Evolutionary conservation across 2,888 invertebrate species (phyloP).

Genomic region (Tanaodytes sp.): DNA sequence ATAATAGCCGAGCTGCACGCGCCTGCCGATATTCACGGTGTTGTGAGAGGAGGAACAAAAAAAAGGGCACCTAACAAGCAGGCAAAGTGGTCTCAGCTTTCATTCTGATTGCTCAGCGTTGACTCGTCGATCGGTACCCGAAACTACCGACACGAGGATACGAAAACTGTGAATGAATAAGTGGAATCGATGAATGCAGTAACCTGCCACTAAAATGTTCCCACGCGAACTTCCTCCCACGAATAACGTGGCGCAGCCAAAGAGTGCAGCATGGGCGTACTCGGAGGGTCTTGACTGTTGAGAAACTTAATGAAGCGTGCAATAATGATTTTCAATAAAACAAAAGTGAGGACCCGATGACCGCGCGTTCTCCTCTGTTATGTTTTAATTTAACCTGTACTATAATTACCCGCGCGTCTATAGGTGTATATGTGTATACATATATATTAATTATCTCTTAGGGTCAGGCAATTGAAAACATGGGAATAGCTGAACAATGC

Average conservation of each 20-base stretch:
- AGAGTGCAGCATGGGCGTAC: constrained; percentile 49
- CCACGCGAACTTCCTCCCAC: constrained; percentile 65
- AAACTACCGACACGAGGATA: constrained; percentile 50
- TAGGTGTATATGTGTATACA: too few species aligned
- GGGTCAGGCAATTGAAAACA: too few species aligned
- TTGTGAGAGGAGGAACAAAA: constrained; percentile 44
- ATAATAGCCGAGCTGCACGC: constrained; percentile 43
- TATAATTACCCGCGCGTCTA: neutral
- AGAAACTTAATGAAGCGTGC: constrained; percentile 48
- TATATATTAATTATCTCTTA: too few species aligned
- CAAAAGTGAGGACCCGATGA: constrained; percentile 29
- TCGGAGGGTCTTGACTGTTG: constrained; percentile 41
- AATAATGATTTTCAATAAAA: constrained; percentile 33
- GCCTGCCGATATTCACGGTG: constrained; percentile 44
- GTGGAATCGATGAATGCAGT: constrained; percentile 49
- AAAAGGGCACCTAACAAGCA: constrained; percentile 52
- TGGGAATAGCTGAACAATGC: too few species aligned
- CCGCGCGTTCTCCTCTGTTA: constrained; percentile 16
- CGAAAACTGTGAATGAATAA: constrained; percentile 51
- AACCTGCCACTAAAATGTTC: constrained; percentile 57
- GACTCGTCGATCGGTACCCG: constrained; percentile 49
- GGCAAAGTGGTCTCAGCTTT: constrained; percentile 53
- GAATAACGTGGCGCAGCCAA: constrained; percentile 51
- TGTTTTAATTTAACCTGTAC: constrained; percentile 30
- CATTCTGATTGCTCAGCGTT: constrained; percentile 50